Evolutionary conservation across 2,888 invertebrate genomes (phyloP).

Genomic region (Anthoptus insignis): DNA sequence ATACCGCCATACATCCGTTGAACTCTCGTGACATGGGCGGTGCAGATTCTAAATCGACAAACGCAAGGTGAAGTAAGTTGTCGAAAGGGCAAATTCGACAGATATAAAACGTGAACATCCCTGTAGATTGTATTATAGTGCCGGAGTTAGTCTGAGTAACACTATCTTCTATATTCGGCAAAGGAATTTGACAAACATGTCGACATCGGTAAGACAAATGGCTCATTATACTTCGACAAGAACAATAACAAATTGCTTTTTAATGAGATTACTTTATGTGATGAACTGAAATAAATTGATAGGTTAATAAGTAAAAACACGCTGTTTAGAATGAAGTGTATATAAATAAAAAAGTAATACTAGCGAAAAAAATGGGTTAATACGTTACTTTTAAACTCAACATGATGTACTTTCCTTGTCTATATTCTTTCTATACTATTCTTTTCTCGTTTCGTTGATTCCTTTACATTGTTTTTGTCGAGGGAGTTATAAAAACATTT

Average conservation of each 20-base stretch:
- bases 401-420: too few species aligned
- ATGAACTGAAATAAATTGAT: too few species aligned
- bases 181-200: constrained; percentile 57
- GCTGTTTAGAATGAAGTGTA: too few species aligned
- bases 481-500: neutral
- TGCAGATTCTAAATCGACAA: constrained; percentile 67
- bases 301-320: too few species aligned
- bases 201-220: constrained; percentile 70
- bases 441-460: too few species aligned
- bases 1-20: constrained; percentile 34
- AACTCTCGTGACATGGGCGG: constrained; percentile 57
- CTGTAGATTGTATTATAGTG: constrained; percentile 67
- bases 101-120: constrained; percentile 82
- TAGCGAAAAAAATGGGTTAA: too few species aligned
- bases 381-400: too few species aligned
- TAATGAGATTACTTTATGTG: too few species aligned
- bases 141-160: constrained; percentile 52
- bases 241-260: constrained; percentile 16
- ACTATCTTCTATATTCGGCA: constrained; percentile 56
- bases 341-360: too few species aligned
- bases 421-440: neutral
- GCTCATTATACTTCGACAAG: neutral
- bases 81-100: constrained; percentile 77
- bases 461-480: too few species aligned
- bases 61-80: constrained; percentile 81